Evolutionary conservation across 2,113 vertebrate genomes (phyloP).

Genomic region (Thoracochromis brauschi): DNA sequence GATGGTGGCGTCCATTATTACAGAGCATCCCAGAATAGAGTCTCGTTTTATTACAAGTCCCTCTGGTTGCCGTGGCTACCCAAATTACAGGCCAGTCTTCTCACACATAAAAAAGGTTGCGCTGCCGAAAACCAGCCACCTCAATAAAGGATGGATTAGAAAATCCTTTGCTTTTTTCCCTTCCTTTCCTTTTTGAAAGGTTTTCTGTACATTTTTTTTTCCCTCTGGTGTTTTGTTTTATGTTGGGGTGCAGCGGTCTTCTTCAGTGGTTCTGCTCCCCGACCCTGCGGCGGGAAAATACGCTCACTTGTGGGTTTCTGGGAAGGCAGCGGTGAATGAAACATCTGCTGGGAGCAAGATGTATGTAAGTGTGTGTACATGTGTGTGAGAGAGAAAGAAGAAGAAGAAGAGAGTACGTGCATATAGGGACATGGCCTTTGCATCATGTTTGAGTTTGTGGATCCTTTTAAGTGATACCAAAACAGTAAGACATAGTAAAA

Average conservation of each 20-base stretch:
- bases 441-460: slow-evolving; percentile 35
- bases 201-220: slow-evolving; percentile 68
- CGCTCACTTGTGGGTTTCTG: slow-evolving; percentile 78
- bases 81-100: slow-evolving; percentile 79
- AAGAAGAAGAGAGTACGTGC: neutral
- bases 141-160: slow-evolving; percentile 83
- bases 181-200: slow-evolving; percentile 69
- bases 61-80: slow-evolving; percentile 75
- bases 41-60: slow-evolving; percentile 79
- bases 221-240: slow-evolving; percentile 76
- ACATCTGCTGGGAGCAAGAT: slow-evolving; percentile 77
- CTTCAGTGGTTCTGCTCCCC: slow-evolving; percentile 75
- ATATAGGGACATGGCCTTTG: slow-evolving; percentile 26
- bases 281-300: slow-evolving; percentile 77
- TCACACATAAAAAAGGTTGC: slow-evolving; percentile 80
- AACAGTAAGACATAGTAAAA: neutral
- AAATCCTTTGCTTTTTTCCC: slow-evolving; percentile 74
- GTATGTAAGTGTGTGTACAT: slow-evolving; percentile 41
- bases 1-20: slow-evolving; percentile 76
- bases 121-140: slow-evolving; percentile 77
- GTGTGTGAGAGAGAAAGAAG: neutral
- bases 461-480: slow-evolving; percentile 26
- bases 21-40: slow-evolving; percentile 81
- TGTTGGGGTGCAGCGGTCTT: slow-evolving; percentile 74
- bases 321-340: slow-evolving; percentile 74